Evolutionary conservation across 2,888 invertebrate genomes (phyloP).

Genomic region (Metopia argyrocephala): DNA sequence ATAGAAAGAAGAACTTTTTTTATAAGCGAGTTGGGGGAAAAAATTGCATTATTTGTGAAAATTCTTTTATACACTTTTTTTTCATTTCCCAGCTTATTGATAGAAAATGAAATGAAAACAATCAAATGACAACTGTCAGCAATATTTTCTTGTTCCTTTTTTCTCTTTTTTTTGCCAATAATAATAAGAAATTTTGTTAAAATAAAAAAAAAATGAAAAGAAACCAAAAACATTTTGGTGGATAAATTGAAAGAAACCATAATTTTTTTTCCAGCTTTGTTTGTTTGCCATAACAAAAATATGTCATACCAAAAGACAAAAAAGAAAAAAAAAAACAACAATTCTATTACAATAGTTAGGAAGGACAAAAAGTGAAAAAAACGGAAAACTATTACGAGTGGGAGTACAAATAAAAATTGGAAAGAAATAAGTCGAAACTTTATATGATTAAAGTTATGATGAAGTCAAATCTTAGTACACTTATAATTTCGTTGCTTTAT

Average conservation of each 20-base stretch:
- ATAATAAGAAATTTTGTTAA: constrained; percentile 24
- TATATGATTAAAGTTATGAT: constrained; percentile 54
- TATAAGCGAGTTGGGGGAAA: background rate
- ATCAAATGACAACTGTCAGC: constrained; percentile 65
- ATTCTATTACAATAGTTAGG: too few relatives aligned
- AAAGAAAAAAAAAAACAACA: background rate
- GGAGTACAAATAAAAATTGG: background rate
- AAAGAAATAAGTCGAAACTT: constrained; percentile 36
- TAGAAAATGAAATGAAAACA: constrained; percentile 66
- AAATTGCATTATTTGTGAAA: constrained; percentile 32
- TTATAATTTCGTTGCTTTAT: background rate
- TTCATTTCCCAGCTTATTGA: constrained; percentile 58
- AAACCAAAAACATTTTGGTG: constrained; percentile 8
- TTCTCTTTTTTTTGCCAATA: background rate
- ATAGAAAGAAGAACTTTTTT: constrained; percentile 3
- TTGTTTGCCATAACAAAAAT: background rate
- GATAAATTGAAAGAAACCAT: constrained; percentile 37
- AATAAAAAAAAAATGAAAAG: constrained; percentile 6
- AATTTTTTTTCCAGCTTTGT: constrained; percentile 23
- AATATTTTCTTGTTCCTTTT: constrained; percentile 38
- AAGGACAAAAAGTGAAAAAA: background rate
- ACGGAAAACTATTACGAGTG: background rate
- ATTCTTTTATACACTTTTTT: background rate
- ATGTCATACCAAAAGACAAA: background rate
- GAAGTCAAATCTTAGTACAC: constrained; percentile 19